phyloP scores from a whole-genome alignment of 2,888 invertebrate species.

The Clostera curtula region DNA sequence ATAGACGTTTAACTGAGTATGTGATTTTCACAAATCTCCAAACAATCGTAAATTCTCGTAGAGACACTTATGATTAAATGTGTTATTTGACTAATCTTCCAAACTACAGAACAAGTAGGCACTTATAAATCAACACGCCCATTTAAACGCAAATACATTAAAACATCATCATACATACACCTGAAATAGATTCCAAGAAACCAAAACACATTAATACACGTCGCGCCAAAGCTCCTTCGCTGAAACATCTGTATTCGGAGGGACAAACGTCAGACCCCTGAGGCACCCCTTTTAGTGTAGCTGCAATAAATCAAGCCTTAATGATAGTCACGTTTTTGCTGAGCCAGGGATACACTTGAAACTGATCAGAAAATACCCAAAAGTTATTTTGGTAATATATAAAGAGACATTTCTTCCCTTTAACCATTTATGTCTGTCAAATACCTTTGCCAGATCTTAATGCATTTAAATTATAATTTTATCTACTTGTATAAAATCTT shows the following conservation, averaged over 20 bases:
- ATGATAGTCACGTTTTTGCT: constrained; percentile 46
- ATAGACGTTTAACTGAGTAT: not conserved
- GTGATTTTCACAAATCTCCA: too few relatives aligned
- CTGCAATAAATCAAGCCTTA: constrained; percentile 31
- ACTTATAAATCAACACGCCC: constrained; percentile 2
- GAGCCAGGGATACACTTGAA: constrained; percentile 19
- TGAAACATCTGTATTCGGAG: constrained; percentile 31
- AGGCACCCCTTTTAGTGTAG: constrained; percentile 29
- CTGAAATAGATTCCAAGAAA: constrained; percentile 15
- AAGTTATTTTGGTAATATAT: constrained; percentile 8
- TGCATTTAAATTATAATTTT: too few relatives aligned
- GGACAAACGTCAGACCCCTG: constrained; percentile 25
- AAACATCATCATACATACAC: constrained; percentile 6
- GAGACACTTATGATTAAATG: too few relatives aligned
- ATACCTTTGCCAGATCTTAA: too few relatives aligned
- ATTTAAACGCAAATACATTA: constrained; percentile 10
- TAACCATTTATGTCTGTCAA: too few relatives aligned
- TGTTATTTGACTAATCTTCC: too few relatives aligned
- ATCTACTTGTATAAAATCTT: too few relatives aligned
- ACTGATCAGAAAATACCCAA: constrained; percentile 18
- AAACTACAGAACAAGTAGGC: not conserved
- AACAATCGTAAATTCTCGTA: too few relatives aligned
- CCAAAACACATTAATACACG: constrained; percentile 37
- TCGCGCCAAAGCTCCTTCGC: constrained; percentile 30
- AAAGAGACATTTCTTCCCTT: too few relatives aligned